Conservation (phyloP, 2,113 vertebrate genomes). For the Eubucco bourcierii region DNA sequence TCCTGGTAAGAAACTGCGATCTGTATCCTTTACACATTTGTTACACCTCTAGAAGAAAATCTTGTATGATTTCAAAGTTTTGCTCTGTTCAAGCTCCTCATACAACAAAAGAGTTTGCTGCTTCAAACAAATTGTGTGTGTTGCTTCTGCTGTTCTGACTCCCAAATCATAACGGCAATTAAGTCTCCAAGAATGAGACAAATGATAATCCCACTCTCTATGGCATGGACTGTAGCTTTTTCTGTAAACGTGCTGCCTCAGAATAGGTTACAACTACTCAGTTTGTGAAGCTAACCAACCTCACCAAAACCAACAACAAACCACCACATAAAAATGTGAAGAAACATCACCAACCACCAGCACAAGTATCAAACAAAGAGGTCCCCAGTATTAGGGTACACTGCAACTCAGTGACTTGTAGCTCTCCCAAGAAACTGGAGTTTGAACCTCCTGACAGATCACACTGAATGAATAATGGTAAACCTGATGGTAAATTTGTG, state of each 20-base stretch:
- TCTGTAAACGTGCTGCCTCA: neutral
- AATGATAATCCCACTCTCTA: neutral
- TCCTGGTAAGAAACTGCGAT: neutral
- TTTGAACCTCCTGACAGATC: neutral
- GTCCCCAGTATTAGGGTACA: neutral
- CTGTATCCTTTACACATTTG: neutral
- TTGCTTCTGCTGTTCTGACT: neutral
- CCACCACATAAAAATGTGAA: neutral
- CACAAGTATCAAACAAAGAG: neutral
- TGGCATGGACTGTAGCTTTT: neutral
- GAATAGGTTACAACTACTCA: neutral
- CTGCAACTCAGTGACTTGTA: neutral
- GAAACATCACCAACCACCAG: accelerated
- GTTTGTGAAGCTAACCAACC: neutral
- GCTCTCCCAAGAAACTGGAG: neutral
- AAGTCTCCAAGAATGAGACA: neutral
- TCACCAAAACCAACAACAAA: neutral
- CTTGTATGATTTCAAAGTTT: neutral
- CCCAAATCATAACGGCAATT: neutral
- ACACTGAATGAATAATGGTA: accelerated
- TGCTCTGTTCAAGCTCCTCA: neutral
- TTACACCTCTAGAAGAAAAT: neutral
- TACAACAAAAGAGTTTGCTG: neutral
- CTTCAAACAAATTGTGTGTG: accelerated
- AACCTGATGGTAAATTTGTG: accelerated